phyloP scores from a whole-genome alignment of 2,888 invertebrate genomes.

The Orthosia incerta region DNA sequence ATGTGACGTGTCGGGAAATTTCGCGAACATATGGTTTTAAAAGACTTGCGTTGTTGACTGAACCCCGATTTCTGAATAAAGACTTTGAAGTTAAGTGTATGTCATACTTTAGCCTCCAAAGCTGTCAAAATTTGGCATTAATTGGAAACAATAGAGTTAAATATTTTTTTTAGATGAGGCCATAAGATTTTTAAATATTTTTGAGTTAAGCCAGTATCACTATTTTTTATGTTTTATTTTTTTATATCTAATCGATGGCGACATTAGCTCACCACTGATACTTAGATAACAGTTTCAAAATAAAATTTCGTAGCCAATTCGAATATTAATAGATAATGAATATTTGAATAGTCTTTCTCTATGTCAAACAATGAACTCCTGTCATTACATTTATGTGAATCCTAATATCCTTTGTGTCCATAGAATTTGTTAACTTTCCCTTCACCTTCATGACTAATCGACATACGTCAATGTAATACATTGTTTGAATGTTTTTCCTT shows the following conservation, averaged over 20 bases:
- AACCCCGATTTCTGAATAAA: neutral
- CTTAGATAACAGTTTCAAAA: constrained; percentile 5
- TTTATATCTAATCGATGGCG: neutral
- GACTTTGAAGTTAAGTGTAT: neutral
- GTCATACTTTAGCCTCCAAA: neutral
- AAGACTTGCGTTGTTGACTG: neutral
- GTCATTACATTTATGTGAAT: constrained; percentile 16
- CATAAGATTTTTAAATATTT: neutral
- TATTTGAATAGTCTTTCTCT: constrained; percentile 16
- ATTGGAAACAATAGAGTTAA: too few relatives aligned
- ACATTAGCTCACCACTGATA: neutral
- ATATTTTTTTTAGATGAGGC: too few relatives aligned
- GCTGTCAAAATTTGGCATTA: too few relatives aligned
- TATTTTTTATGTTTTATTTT: neutral
- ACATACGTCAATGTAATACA: constrained; percentile 1
- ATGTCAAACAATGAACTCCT: constrained; percentile 2
- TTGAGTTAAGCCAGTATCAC: neutral
- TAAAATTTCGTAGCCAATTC: neutral
- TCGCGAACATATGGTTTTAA: neutral
- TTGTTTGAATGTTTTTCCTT: constrained; percentile 1
- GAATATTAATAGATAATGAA: neutral
- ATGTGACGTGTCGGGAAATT: constrained; percentile 15
- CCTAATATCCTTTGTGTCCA: constrained; percentile 14
- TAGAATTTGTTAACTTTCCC: constrained; percentile 20
- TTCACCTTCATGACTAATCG: constrained; percentile 17